Evolutionary conservation across 2,797 vertebrate species (phyloP).

Genomic region (Austrolebias charrua): DNA sequence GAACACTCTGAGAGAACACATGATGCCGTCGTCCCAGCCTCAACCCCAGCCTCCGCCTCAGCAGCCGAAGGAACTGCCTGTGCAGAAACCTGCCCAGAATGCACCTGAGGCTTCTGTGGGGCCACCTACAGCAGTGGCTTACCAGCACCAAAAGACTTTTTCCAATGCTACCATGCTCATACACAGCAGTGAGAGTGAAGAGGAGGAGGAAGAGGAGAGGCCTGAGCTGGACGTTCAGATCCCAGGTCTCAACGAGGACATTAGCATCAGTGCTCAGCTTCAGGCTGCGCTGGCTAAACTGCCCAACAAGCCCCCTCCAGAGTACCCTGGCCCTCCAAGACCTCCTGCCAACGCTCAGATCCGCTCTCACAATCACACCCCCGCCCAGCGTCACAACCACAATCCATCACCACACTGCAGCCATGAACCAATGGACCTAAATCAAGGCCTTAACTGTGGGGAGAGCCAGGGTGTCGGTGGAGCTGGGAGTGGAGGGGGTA

Average conservation of each 20-base stretch:
- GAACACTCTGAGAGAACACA: constrained; percentile 88
- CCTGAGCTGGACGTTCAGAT: constrained; percentile 83
- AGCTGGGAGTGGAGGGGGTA: constrained; percentile 66
- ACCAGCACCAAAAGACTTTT: constrained; percentile 92
- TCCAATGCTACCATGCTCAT: constrained; percentile 97
- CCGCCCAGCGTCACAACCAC: constrained; percentile 56
- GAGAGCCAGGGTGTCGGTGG: constrained; percentile 78
- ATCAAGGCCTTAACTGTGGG: constrained; percentile 72
- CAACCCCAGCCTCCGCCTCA: constrained; percentile 72
- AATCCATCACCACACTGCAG: constrained; percentile 56
- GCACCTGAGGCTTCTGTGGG: constrained; percentile 70
- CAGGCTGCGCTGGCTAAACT: constrained; percentile 94
- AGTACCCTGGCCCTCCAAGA: constrained; percentile 91
- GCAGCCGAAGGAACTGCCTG: constrained; percentile 69
- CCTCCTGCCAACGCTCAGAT: constrained; percentile 82
- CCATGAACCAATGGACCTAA: constrained; percentile 68
- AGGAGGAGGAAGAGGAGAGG: constrained; percentile 86
- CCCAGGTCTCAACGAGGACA: constrained; percentile 84
- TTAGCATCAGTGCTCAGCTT: constrained; percentile 89
- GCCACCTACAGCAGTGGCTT: constrained; percentile 66
- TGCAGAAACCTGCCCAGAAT: constrained; percentile 77
- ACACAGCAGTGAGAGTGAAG: constrained; percentile 93
- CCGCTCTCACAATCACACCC: constrained; percentile 60
- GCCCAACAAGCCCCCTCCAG: constrained; percentile 94
- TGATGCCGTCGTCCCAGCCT: constrained; percentile 72